These are phyloP conservation scores for Agrochola lychnidis DNA, from an alignment of 2,888 invertebrate species.

Conservation along the genomic window DNA sequence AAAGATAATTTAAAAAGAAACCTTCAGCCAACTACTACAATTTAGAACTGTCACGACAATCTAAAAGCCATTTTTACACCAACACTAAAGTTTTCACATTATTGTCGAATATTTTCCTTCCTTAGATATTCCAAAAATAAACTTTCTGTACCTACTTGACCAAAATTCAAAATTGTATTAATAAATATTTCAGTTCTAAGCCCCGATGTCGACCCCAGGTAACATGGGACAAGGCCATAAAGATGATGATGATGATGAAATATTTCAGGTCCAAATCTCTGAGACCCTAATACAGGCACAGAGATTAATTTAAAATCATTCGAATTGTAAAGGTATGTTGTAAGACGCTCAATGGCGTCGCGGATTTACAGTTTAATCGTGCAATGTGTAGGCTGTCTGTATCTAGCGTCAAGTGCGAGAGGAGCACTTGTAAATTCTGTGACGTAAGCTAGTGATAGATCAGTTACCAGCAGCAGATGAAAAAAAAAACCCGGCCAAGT, in stretches of 20 bases:
- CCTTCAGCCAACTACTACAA: background rate
- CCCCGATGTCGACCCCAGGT: background rate
- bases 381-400: background rate
- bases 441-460: too few relatives aligned
- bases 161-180: background rate
- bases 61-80: background rate
- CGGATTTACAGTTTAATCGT: background rate
- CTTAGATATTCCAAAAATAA: background rate
- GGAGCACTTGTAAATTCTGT: background rate
- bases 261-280: background rate
- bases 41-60: background rate
- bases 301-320: slow-evolving; percentile 12
- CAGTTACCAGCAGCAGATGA: background rate
- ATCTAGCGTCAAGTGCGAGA: background rate
- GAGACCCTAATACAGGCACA: background rate
- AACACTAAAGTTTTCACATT: background rate
- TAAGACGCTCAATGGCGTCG: slow-evolving; percentile 1
- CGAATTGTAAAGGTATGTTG: slow-evolving; percentile 14
- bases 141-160: background rate
- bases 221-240: too few relatives aligned
- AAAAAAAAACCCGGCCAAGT: too few relatives aligned
- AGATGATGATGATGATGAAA: background rate
- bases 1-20: too few relatives aligned
- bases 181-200: background rate
- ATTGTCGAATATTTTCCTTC: background rate